Conservation (phyloP, 2,888 invertebrate species). For the Drosophila fulvimacula region DNA sequence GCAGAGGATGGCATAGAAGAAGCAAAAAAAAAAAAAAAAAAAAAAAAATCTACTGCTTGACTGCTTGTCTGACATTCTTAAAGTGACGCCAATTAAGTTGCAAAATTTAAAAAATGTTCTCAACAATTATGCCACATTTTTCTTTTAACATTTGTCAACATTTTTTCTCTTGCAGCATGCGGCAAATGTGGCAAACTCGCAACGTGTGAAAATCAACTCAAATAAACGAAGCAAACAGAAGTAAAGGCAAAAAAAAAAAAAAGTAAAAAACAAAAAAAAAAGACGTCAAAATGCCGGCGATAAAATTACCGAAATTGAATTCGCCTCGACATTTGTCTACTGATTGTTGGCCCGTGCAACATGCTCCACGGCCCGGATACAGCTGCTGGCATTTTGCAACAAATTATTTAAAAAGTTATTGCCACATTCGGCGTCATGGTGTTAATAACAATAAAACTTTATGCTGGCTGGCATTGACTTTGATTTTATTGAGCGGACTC, state of each 20-base stretch:
- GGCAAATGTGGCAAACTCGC: conserved; percentile 36
- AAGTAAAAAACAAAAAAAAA: background rate
- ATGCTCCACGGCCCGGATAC: conserved; percentile 31
- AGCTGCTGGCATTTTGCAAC: conserved; percentile 74
- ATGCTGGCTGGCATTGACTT: conserved; percentile 82
- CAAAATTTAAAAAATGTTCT: conserved; percentile 50
- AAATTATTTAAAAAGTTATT: conserved; percentile 81
- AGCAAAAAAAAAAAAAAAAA: background rate
- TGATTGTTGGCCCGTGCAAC: conserved; percentile 44
- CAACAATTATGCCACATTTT: conserved; percentile 47
- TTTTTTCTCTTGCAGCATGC: conserved; percentile 42
- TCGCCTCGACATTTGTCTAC: conserved; percentile 53
- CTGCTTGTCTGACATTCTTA: conserved; percentile 50
- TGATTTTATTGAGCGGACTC: conserved; percentile 76
- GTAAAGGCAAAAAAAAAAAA: too few relatives aligned
- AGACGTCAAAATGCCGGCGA: conserved; percentile 69
- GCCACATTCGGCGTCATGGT: conserved; percentile 76
- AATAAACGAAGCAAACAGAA: conserved; percentile 18
- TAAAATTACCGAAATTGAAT: conserved; percentile 72
- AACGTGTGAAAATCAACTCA: conserved; percentile 36
- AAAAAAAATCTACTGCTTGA: background rate
- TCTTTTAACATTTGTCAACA: conserved; percentile 19
- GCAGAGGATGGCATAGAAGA: conserved; percentile 3
- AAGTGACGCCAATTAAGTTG: conserved; percentile 66
- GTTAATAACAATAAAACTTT: conserved; percentile 83